These are phyloP conservation scores for Chaitophorus viminalis DNA, from an alignment of 2,888 invertebrate species.

Conservation along the genomic window DNA sequence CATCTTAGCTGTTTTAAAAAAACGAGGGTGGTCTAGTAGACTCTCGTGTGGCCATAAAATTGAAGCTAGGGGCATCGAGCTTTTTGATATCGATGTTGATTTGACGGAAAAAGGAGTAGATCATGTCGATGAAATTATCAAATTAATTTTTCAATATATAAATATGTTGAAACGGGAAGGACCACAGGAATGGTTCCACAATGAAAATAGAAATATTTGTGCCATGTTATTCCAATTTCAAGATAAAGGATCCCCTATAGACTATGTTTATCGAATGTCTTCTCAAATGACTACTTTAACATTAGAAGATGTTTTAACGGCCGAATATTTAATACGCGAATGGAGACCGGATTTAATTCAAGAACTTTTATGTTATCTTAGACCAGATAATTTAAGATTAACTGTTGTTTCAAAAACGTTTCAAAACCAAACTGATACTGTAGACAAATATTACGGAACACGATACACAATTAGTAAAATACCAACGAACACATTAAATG, in stretches of 20 bases:
- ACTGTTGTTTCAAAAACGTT: constrained; percentile 83
- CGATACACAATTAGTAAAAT: constrained; percentile 82
- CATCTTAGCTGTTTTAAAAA: constrained; percentile 86
- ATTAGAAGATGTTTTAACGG: constrained; percentile 84
- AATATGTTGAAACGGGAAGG: constrained; percentile 67
- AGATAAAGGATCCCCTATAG: constrained; percentile 81
- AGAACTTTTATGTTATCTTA: constrained; percentile 77
- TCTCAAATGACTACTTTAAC: constrained; percentile 72
- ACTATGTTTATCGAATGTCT: constrained; percentile 76
- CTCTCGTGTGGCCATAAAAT: constrained; percentile 83
- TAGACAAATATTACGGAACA: constrained; percentile 92
- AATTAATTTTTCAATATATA: constrained; percentile 77
- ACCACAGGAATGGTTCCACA: constrained; percentile 89
- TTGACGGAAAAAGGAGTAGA: constrained; percentile 90
- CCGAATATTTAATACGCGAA: constrained; percentile 80
- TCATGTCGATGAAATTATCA: constrained; percentile 89
- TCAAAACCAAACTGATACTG: constrained; percentile 75
- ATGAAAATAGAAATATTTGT: constrained; percentile 85
- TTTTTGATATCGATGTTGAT: constrained; percentile 88
- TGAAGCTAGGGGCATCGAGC: constrained; percentile 88
- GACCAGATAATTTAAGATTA: constrained; percentile 82
- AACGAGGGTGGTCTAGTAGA: constrained; percentile 90
- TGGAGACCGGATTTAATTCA: constrained; percentile 88
- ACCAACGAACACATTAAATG: constrained; percentile 73
- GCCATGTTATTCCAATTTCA: constrained; percentile 87